Evolutionary conservation across 2,888 invertebrate species (phyloP).

Genomic region (Rotaria macrura): DNA sequence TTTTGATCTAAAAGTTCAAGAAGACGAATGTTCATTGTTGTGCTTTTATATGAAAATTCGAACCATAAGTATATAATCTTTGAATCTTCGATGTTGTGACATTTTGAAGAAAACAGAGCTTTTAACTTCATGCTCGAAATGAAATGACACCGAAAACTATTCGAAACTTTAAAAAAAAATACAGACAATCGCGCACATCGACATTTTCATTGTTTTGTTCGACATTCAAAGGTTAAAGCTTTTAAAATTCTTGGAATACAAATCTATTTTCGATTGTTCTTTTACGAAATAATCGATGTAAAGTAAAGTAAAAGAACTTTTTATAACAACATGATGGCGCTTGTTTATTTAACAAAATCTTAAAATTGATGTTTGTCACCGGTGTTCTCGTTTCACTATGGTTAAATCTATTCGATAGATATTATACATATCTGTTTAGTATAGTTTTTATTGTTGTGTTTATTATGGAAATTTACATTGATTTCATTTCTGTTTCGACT

Average conservation of each 20-base stretch:
- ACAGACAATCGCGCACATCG: too few species aligned
- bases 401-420: neutral
- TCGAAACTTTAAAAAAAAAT: too few species aligned
- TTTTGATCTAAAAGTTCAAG: too few species aligned
- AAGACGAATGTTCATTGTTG: neutral
- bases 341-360: neutral
- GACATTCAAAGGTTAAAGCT: too few species aligned
- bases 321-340: neutral
- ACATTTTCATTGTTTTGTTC: too few species aligned
- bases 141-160: too few species aligned
- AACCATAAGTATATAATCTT: neutral
- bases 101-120: too few species aligned
- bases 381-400: neutral
- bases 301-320: neutral
- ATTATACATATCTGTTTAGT: neutral
- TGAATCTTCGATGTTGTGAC: too few species aligned
- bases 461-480: neutral
- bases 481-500: neutral
- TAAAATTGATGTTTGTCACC: neutral
- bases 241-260: too few species aligned
- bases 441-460: neutral
- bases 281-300: too few species aligned
- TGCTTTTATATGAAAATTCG: neutral
- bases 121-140: too few species aligned
- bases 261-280: too few species aligned